Conservation (phyloP, 64 coral and sea anemone genomes). For the Montipora cactus region DNA sequence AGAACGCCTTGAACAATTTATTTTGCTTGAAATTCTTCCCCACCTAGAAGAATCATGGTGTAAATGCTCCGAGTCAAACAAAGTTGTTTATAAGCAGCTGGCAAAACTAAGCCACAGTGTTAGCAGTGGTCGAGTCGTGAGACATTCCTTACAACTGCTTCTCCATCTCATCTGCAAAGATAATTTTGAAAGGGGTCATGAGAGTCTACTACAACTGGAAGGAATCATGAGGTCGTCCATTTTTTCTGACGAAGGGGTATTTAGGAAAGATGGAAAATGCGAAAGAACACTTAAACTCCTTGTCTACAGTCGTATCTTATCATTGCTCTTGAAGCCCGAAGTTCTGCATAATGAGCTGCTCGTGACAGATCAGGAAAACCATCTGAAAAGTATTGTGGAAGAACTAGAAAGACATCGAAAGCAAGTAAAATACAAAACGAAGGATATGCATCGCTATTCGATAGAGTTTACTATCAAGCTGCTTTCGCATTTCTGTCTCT, state of each 20-base stretch:
- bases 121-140: not conserved
- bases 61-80: not conserved
- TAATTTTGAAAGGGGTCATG: not conserved
- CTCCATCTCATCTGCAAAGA: conserved; percentile 18
- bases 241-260: not conserved
- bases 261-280: not conserved
- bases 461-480: not conserved
- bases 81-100: not conserved
- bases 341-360: not conserved
- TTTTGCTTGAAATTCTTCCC: not conserved
- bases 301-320: not conserved
- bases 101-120: not conserved
- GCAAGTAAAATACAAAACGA: not conserved
- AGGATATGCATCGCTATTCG: conserved; percentile 9
- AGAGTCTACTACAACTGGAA: not conserved
- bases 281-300: not conserved
- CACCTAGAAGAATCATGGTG: conserved; percentile 6
- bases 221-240: conserved; percentile 3
- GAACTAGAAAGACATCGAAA: not conserved
- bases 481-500: not conserved
- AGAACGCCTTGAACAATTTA: not conserved
- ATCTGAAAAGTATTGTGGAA: not conserved
- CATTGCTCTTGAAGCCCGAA: not conserved
- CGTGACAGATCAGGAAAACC: not conserved
- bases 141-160: not conserved